Evolutionary conservation across 1,140 invertebrate genomes (phyloP).

Genomic region (Notospermus geniculatus): DNA sequence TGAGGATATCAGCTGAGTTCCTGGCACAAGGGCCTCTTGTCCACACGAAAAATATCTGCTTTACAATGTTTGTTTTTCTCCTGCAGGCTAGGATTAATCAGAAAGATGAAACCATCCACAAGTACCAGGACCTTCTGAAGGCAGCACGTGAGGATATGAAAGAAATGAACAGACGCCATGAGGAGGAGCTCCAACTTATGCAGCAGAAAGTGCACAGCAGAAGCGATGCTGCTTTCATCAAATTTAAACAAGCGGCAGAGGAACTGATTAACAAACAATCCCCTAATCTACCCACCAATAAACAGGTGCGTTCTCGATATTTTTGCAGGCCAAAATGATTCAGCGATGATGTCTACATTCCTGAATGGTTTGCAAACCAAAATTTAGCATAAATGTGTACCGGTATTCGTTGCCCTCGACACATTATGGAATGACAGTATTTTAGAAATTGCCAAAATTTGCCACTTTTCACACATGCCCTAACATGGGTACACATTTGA

Average conservation of each 20-base stretch:
- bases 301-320: slow-evolving; percentile 43
- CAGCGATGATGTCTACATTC: too few species aligned
- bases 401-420: too few species aligned
- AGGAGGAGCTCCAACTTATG: slow-evolving; percentile 63
- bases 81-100: slow-evolving; percentile 58
- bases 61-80: too few species aligned
- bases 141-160: slow-evolving; percentile 66
- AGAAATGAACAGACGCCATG: slow-evolving; percentile 61
- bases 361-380: too few species aligned
- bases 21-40: too few species aligned
- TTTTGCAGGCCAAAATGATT: neutral
- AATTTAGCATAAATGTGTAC: too few species aligned
- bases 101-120: slow-evolving; percentile 67
- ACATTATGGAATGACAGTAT: too few species aligned
- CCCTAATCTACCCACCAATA: slow-evolving; percentile 34
- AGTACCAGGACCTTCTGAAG: slow-evolving; percentile 66
- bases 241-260: slow-evolving; percentile 51
- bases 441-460: too few species aligned
- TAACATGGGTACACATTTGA: neutral
- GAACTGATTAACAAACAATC: slow-evolving; percentile 52
- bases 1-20: too few species aligned
- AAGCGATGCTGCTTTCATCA: slow-evolving; percentile 46
- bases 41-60: too few species aligned
- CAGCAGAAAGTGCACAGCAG: slow-evolving; percentile 55
- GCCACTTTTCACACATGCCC: too few species aligned